Evolutionary conservation across 2,888 invertebrate species (phyloP), one percentile per base, ranked within the genome.

Genomic region (Aphrophora alni): DNA sequence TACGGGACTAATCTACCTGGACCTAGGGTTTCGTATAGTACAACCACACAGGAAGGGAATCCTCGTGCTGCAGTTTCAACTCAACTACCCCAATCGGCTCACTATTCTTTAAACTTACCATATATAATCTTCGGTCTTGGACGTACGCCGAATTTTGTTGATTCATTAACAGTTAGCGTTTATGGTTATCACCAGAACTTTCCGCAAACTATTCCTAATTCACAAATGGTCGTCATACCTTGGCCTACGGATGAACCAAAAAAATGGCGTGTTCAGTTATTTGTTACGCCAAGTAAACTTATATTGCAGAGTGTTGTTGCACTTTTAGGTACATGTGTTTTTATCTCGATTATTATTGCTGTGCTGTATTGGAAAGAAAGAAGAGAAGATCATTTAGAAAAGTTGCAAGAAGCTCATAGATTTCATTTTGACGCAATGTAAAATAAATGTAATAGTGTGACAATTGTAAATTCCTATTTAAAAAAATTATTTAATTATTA

Each of bases 101-200:
- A 98, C 87, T 95, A 95, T 87, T 93, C 97, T 0, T 90, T 99
- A n/a, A 97, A 98, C 88, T 89, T 98, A 80, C 99, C 99, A 0
- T 99, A 97, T 88, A 95, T 95, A 0, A 95, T 98, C 84, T 99
- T 99, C 89, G 99, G 99, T 0, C 90, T 99, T n/a, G 99, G 99
- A 1, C 92, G 98, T 81, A 98, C 98, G 51, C 98, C 99, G 0
- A 99, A 99, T 89, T 99, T 99, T 89, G 96, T 99, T 0, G 98
- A 99, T 87, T 92, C 92, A 14, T 89, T 99, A 44, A 93, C 92
- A 79, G 96, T 98, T 0, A 96, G 97, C 10, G 77, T 86, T 59
- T 84, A 84, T 86, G 89, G 87, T 86, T 86, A 75, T 85, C 86
- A 92, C n/a, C 93, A 93, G 84, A 93, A 92, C 81, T 98, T 97